Conservation (phyloP, 1,140 invertebrate species). For the Callitettix versicolor region DNA sequence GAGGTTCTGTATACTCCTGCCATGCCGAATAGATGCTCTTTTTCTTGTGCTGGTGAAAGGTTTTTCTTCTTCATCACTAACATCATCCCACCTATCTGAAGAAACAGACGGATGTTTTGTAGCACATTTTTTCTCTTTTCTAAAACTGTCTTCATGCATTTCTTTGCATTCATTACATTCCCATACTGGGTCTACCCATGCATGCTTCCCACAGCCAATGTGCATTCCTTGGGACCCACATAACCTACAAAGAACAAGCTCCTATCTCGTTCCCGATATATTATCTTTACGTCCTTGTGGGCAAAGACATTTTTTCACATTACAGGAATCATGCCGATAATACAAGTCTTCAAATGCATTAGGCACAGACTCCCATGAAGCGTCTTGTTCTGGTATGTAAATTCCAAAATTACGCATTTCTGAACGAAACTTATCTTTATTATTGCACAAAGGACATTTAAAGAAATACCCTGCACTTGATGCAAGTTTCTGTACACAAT, state of each 20-base stretch:
- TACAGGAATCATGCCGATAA: slow-evolving; percentile 44
- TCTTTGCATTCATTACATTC: too few relatives aligned
- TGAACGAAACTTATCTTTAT: too few relatives aligned
- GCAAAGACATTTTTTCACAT: slow-evolving; percentile 43
- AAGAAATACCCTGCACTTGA: slow-evolving; percentile 52
- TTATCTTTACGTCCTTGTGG: slow-evolving; percentile 41
- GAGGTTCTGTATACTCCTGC: background rate
- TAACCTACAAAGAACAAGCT: slow-evolving; percentile 39
- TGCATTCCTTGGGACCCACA: too few relatives aligned
- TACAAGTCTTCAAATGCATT: slow-evolving; percentile 50
- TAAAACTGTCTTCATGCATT: too few relatives aligned
- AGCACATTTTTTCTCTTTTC: too few relatives aligned
- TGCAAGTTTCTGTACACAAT: slow-evolving; percentile 42
- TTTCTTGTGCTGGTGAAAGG: too few relatives aligned
- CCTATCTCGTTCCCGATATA: slow-evolving; percentile 41
- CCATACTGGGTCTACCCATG: too few relatives aligned
- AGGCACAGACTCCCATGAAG: slow-evolving; percentile 54
- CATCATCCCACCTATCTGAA: too few relatives aligned
- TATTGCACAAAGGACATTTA: too few relatives aligned
- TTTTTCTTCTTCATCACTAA: background rate
- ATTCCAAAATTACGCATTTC: too few relatives aligned
- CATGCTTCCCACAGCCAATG: slow-evolving; percentile 36
- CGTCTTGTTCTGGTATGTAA: too few relatives aligned
- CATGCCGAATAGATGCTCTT: background rate
- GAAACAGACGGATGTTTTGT: too few relatives aligned